phyloP scores from a whole-genome alignment of 2,797 vertebrate genomes.

The Chrosomus eos region DNA sequence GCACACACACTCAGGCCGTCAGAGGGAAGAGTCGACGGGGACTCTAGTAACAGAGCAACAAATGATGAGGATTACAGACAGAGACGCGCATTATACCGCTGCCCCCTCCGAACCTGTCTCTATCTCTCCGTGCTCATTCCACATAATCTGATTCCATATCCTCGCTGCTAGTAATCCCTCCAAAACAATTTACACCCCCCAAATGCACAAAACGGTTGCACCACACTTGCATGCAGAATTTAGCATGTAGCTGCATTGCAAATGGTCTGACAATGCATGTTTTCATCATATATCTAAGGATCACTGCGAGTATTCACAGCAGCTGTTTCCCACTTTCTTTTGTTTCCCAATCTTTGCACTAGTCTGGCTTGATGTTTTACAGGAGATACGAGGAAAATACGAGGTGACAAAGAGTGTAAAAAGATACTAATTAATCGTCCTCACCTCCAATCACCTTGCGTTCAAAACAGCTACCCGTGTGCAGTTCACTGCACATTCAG shows the following conservation, averaged over 20 bases:
- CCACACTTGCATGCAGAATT: conserved; percentile 22
- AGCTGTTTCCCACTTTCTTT: background rate
- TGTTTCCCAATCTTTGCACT: background rate
- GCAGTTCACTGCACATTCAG: background rate
- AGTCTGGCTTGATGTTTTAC: background rate
- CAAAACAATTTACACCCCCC: conserved; percentile 53
- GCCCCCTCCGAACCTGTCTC: conserved; percentile 17
- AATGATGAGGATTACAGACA: conserved; percentile 44
- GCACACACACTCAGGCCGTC: conserved; percentile 22
- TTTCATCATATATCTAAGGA: background rate
- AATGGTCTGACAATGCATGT: background rate
- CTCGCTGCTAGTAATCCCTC: conserved; percentile 56
- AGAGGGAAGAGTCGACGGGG: conserved; percentile 37
- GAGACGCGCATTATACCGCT: conserved; percentile 28
- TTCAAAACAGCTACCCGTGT: background rate
- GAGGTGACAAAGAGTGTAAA: background rate
- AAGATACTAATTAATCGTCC: background rate
- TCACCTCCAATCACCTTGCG: background rate
- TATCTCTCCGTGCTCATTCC: conserved; percentile 49
- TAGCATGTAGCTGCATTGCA: background rate
- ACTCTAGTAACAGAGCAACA: conserved; percentile 35
- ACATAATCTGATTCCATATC: conserved; percentile 63
- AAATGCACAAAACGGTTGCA: conserved; percentile 24
- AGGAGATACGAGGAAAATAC: background rate
- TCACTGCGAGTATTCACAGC: background rate